These are phyloP conservation scores for Apis cerana DNA, from an alignment of 1,140 invertebrate genomes.

Conservation along the genomic window DNA sequence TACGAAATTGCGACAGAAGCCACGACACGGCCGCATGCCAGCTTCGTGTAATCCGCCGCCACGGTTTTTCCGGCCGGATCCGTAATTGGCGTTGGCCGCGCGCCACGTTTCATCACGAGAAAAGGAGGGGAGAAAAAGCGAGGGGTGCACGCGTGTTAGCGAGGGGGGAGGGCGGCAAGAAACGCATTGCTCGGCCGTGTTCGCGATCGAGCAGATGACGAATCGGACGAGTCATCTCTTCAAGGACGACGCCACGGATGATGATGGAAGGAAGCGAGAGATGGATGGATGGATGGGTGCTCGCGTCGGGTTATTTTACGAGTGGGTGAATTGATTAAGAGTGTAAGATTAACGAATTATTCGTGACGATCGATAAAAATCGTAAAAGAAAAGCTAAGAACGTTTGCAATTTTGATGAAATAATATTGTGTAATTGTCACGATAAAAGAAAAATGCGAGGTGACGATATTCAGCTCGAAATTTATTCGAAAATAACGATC, in stretches of 20 bases:
- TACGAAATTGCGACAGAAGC: constrained; percentile 18
- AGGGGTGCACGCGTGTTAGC: constrained; percentile 31
- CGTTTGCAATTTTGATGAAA: too few relatives aligned
- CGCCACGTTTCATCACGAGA: constrained; percentile 28
- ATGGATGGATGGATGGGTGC: too few relatives aligned
- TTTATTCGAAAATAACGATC: too few relatives aligned
- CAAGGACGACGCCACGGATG: background rate
- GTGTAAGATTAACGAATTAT: too few relatives aligned
- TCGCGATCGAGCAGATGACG: constrained; percentile 63
- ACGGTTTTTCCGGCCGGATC: constrained; percentile 66
- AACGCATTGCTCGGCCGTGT: constrained; percentile 72
- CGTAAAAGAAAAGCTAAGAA: too few relatives aligned
- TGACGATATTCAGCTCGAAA: too few relatives aligned
- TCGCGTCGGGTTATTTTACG: too few relatives aligned
- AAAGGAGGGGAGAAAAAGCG: constrained; percentile 7
- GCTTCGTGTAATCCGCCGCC: constrained; percentile 57
- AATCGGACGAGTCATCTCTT: constrained; percentile 38
- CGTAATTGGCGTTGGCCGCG: constrained; percentile 51
- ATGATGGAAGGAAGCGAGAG: background rate
- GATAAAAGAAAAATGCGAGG: too few relatives aligned
- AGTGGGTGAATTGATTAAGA: too few relatives aligned
- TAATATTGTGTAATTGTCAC: too few relatives aligned
- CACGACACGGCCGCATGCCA: constrained; percentile 62
- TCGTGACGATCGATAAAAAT: too few relatives aligned
- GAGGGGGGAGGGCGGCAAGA: constrained; percentile 57